These are phyloP conservation scores for Elysia chlorotica DNA, from an alignment of 1,140 invertebrate genomes.

Conservation along the genomic window DNA sequence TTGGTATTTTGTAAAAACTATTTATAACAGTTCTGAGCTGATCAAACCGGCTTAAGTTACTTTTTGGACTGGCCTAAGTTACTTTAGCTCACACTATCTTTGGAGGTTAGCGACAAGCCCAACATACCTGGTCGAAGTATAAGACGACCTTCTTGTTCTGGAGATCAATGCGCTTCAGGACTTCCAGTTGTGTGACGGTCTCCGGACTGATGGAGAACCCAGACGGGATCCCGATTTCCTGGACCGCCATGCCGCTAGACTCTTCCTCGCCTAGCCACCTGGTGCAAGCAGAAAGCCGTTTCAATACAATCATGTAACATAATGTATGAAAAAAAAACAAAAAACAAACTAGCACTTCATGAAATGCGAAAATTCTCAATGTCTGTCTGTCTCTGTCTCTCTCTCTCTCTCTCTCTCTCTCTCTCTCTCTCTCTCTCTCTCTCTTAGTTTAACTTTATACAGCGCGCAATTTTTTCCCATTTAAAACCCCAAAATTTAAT, in stretches of 20 bases:
- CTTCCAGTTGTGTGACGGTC: constrained; percentile 36
- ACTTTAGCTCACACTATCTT: neutral
- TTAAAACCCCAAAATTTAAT: too few species aligned
- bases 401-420: neutral
- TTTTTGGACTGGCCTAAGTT: neutral
- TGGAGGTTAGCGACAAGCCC: neutral
- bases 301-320: neutral
- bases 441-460: too few species aligned
- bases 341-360: neutral
- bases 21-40: neutral
- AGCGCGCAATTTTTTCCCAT: too few species aligned
- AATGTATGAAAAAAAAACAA: neutral
- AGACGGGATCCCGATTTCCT: constrained; percentile 49
- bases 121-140: constrained; percentile 74
- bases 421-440: neutral
- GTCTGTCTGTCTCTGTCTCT: neutral
- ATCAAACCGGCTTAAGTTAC: neutral
- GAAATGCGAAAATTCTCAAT: too few species aligned
- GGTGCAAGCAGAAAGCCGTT: neutral
- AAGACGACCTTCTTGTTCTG: constrained; percentile 78
- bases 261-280: constrained; percentile 43
- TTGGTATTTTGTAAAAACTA: neutral
- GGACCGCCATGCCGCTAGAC: constrained; percentile 49
- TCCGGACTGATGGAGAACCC: constrained; percentile 48
- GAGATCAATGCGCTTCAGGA: constrained; percentile 81